A percentile compares a stretch with the other conserved stretches of the same genome.
Evolutionary conservation across 2,888 invertebrate genomes (phyloP).

Genomic region (Metellina segmentata): DNA sequence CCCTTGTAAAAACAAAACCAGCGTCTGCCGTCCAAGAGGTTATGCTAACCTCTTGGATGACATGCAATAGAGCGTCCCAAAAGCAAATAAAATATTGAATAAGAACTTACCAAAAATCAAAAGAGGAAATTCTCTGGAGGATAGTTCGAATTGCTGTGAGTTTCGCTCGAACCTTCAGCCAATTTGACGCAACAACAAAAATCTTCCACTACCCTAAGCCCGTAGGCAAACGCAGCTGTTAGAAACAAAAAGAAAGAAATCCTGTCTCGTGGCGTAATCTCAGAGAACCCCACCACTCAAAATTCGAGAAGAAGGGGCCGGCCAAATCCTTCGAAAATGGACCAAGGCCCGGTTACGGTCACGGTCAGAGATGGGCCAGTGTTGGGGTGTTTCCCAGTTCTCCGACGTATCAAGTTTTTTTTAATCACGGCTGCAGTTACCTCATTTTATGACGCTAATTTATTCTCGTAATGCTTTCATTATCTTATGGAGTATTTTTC

Average conservation of each 20-base stretch:
- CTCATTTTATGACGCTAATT: neutral
- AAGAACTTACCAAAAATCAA: neutral
- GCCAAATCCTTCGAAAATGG: conserved; percentile 29
- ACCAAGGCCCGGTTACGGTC: conserved; percentile 30
- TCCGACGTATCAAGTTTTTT: neutral
- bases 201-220: neutral
- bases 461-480: neutral
- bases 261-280: neutral
- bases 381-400: conserved; percentile 20
- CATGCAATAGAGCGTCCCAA: neutral
- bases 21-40: too few relatives aligned
- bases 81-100: neutral
- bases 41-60: neutral
- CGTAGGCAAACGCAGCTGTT: neutral
- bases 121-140: neutral
- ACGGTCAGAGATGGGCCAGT: conserved; percentile 34
- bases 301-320: neutral
- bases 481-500: too few relatives aligned
- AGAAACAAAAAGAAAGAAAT: neutral
- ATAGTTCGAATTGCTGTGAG: neutral
- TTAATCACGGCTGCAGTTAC: neutral
- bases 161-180: neutral
- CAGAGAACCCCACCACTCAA: neutral
- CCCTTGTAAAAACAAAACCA: too few relatives aligned
- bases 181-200: neutral